Percentiles rank a stretch among this genome's conserved stretches.
Evolutionary conservation across 2,797 vertebrate species (phyloP).

Genomic region (Sebastes kiyomatsui): DNA sequence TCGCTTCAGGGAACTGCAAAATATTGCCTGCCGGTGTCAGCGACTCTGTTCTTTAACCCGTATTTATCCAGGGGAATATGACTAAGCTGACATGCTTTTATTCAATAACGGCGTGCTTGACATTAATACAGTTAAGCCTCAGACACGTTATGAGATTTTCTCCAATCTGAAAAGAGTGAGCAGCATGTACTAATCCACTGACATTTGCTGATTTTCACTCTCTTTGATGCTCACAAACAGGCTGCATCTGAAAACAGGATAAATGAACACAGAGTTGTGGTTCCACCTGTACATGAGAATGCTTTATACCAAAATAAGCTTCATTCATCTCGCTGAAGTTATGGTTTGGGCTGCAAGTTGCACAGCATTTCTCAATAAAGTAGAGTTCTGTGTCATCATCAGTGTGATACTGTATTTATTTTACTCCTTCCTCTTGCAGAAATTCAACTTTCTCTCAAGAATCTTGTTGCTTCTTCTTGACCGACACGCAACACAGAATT

Average conservation of each 20-base stretch:
- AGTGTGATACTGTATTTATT: too few species aligned
- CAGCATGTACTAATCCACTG: not conserved
- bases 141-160: not conserved
- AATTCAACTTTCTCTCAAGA: too few species aligned
- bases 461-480: too few species aligned
- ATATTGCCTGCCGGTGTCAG: conserved; percentile 12
- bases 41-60: conserved; percentile 15
- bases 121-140: not conserved
- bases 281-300: not conserved
- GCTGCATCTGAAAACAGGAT: not conserved
- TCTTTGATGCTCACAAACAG: not conserved
- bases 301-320: not conserved
- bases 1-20: not conserved
- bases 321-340: not conserved
- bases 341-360: not conserved
- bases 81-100: not conserved
- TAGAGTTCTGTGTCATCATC: not conserved
- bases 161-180: not conserved
- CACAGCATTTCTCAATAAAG: not conserved
- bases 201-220: not conserved
- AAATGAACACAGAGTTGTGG: not conserved
- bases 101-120: not conserved
- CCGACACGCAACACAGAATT: too few species aligned
- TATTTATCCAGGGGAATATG: not conserved
- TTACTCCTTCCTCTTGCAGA: too few species aligned